phyloP scores from a whole-genome alignment of 2,113 vertebrate species.

The Phalacrocorax carbo region DNA sequence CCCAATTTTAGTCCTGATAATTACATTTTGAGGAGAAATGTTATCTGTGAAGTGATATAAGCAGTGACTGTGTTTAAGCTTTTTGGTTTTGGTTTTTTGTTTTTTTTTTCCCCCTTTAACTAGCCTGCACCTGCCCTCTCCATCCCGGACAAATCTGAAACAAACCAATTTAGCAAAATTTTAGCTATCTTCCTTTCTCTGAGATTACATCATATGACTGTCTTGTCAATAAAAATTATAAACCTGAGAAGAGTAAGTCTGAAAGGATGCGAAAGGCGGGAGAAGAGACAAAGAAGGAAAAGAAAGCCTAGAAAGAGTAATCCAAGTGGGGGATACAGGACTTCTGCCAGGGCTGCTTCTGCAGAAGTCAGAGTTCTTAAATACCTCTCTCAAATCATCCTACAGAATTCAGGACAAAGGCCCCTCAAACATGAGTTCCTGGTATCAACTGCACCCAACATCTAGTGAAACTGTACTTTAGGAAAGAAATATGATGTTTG shows the following conservation, averaged over 20 bases:
- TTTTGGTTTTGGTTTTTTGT: no score
- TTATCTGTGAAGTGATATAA: not conserved
- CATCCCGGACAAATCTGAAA: not conserved
- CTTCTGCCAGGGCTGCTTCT: not conserved
- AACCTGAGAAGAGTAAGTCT: not conserved
- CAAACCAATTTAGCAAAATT: not conserved
- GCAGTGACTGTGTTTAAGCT: not conserved
- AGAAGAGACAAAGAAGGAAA: not conserved
- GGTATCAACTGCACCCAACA: not conserved
- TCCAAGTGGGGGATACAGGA: fast-evolving
- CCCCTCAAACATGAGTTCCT: not conserved
- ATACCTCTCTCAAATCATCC: not conserved
- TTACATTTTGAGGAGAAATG: not conserved
- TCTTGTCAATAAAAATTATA: not conserved
- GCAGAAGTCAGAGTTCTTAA: not conserved
- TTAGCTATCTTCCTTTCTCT: not conserved
- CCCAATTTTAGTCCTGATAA: not conserved
- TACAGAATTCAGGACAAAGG: not conserved
- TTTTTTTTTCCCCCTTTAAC: not conserved
- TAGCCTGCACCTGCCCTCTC: not conserved
- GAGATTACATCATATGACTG: not conserved
- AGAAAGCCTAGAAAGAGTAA: not conserved
- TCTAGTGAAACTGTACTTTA: not conserved
- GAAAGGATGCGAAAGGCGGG: not conserved
- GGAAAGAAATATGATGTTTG: not conserved